These are phyloP conservation scores for Globodera rostochiensis DNA, from an alignment of 1,140 invertebrate genomes.

Conservation along the genomic window DNA sequence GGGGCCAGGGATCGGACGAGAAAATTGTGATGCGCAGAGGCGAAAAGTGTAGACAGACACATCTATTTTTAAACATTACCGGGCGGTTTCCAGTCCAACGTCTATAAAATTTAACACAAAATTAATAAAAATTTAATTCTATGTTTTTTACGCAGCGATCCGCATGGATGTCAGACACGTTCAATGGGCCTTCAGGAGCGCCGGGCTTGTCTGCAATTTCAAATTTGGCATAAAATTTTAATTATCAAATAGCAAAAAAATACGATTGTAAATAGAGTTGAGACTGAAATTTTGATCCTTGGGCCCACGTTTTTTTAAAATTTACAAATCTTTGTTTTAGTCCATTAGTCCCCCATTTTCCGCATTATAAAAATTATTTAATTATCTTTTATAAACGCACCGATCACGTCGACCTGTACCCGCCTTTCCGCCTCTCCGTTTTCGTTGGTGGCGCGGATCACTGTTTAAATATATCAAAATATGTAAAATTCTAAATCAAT, in stretches of 20 bases:
- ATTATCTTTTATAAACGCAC: conserved; percentile 66
- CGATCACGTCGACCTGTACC: conserved; percentile 88
- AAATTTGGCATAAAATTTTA: conserved; percentile 71
- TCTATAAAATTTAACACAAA: conserved; percentile 65
- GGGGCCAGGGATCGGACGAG: no score
- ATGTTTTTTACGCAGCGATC: conserved; percentile 74
- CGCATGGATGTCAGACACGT: conserved; percentile 87
- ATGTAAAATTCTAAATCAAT: no score
- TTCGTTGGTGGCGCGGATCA: conserved; percentile 83
- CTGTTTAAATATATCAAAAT: conserved; percentile 47
- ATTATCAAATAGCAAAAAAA: no score
- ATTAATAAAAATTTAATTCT: no score
- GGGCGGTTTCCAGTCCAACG: conserved; percentile 83
- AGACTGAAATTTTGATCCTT: no score
- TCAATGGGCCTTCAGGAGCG: conserved; percentile 88
- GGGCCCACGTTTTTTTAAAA: no score
- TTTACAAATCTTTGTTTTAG: no score
- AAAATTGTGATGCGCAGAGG: no score
- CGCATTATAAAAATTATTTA: no score
- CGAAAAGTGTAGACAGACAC: no score
- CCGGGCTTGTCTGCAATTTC: conserved; percentile 86
- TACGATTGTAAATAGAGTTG: no score
- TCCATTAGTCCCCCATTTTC: no score
- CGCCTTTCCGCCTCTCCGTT: conserved; percentile 90
- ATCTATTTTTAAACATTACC: not conserved